Conservation (phyloP, 2,888 invertebrate species). For the Lithophane ornitopus region DNA sequence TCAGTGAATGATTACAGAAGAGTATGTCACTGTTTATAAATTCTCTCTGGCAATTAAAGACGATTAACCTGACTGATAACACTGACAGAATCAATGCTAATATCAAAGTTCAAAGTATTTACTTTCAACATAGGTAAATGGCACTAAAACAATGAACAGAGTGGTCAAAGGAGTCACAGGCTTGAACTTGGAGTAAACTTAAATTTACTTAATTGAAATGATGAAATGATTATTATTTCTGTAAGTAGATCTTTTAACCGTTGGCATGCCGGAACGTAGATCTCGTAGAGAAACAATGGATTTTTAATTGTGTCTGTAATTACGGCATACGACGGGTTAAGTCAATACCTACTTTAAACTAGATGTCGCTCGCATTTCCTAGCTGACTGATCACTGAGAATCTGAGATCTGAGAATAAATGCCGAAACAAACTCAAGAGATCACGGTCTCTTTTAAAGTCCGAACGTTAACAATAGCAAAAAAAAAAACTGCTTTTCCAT, state of each 20-base stretch:
- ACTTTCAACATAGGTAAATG: constrained; percentile 6
- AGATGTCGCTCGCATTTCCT: neutral
- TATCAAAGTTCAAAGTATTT: constrained; percentile 17
- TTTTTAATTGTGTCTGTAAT: no score
- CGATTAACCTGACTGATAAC: constrained; percentile 39
- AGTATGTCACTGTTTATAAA: constrained; percentile 12
- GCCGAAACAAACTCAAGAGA: neutral
- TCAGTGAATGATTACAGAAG: constrained; percentile 15
- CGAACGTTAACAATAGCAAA: no score
- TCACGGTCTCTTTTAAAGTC: neutral
- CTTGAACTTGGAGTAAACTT: neutral
- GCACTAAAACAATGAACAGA: constrained; percentile 7
- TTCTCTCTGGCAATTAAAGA: constrained; percentile 32
- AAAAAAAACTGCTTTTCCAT: no score
- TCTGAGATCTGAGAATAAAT: neutral
- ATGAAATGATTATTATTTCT: neutral
- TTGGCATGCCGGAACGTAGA: no score
- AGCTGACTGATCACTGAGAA: neutral
- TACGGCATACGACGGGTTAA: no score
- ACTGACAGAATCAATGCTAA: constrained; percentile 25
- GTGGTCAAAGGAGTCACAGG: neutral
- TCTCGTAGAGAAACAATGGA: no score
- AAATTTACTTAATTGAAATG: neutral
- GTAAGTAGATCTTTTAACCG: neutral
- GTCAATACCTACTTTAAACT: neutral